A percentile compares a stretch with the other conserved stretches of the same genome.
Evolutionary conservation across 2,888 invertebrate species (phyloP).

Genomic region (Pycnomerus fuliginosus): DNA sequence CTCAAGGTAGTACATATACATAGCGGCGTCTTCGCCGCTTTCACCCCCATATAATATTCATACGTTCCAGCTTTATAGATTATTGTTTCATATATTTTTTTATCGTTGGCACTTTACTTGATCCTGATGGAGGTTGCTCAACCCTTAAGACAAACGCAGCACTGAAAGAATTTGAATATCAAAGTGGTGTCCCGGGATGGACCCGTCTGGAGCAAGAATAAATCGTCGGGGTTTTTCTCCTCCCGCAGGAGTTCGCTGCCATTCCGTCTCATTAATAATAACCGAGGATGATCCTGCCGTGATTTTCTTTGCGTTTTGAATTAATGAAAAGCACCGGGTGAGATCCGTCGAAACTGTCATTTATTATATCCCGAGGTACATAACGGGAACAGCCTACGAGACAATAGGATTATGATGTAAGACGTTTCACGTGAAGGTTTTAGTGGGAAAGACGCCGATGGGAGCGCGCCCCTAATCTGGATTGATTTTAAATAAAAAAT

Average conservation of each 20-base stretch:
- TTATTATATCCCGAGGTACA: too few relatives aligned
- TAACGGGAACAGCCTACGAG: too few relatives aligned
- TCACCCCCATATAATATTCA: constrained; percentile 14
- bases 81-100: constrained; percentile 22
- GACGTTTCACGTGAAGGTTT: constrained; percentile 4
- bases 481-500: constrained; percentile 11
- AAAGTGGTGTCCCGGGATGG: constrained; percentile 24
- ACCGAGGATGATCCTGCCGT: not conserved
- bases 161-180: constrained; percentile 29
- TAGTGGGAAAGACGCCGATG: constrained; percentile 2
- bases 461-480: constrained; percentile 10
- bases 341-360: too few relatives aligned
- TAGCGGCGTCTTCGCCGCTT: not conserved
- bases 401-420: constrained; percentile 3
- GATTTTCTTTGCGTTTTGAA: not conserved
- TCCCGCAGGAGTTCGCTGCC: too few relatives aligned
- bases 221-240: constrained; percentile 15
- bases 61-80: constrained; percentile 17
- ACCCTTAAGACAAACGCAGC: not conserved
- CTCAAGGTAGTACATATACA: too few relatives aligned
- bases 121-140: constrained; percentile 9
- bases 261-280: not conserved
- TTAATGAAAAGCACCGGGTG: too few relatives aligned
- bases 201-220: constrained; percentile 19
- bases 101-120: constrained; percentile 21